phyloP scores from a whole-genome alignment of 2,113 vertebrate species.

The Oncorhynchus masou region DNA sequence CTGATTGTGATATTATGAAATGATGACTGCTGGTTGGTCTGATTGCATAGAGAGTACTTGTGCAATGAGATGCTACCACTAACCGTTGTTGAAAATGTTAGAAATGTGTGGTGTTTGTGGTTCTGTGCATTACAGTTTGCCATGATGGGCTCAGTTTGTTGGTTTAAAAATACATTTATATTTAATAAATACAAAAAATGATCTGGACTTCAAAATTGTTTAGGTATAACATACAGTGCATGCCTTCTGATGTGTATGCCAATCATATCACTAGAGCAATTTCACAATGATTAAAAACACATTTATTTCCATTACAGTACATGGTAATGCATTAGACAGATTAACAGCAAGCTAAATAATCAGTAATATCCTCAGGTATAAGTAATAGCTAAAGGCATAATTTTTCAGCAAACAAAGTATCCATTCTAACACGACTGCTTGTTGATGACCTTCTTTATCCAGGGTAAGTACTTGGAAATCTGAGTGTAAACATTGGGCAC shows the following conservation, averaged over 20 bases:
- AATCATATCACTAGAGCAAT: background rate
- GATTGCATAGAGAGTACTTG: background rate
- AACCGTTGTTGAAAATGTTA: background rate
- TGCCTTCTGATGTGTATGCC: background rate
- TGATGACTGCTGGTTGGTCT: background rate
- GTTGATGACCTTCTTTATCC: slow-evolving; percentile 50
- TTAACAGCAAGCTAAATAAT: too few species aligned
- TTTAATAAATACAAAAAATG: too few species aligned
- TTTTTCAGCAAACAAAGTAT: background rate
- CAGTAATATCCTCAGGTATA: too few species aligned
- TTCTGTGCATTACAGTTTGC: too few species aligned
- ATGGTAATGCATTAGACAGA: too few species aligned
- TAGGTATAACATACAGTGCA: background rate
- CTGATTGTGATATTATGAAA: background rate
- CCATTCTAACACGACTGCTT: slow-evolving; percentile 10
- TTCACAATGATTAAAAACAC: background rate
- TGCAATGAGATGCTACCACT: background rate
- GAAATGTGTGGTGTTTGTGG: background rate
- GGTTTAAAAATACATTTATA: background rate
- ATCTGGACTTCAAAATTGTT: background rate
- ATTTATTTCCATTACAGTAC: background rate
- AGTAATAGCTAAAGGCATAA: too few species aligned
- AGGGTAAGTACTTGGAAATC: slow-evolving; percentile 46
- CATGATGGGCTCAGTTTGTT: too few species aligned
- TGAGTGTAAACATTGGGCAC: slow-evolving; percentile 63